A percentile compares a stretch with the other conserved stretches of the same genome.
Conservation (phyloP, 2,113 vertebrate genomes). For the Ellobius talpinus region DNA sequence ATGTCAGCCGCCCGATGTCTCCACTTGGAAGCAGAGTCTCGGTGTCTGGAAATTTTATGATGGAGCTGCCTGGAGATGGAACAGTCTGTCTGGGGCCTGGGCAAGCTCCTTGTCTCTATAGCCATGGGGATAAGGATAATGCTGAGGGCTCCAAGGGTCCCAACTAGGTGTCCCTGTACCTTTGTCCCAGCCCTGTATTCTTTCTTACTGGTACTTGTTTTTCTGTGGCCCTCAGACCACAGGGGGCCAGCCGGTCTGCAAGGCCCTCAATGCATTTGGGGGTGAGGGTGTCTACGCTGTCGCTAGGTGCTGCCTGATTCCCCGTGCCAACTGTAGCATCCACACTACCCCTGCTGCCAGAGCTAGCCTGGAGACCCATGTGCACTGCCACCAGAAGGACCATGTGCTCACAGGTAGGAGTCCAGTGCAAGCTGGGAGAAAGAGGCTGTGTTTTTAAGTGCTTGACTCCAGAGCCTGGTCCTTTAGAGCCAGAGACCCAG, state of each 20-base stretch:
- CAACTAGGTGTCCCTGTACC: accelerated
- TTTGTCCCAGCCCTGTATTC: too few relatives aligned
- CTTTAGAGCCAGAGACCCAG: background rate
- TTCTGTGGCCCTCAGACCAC: constrained; percentile 79
- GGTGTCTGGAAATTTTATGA: background rate
- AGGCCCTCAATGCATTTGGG: constrained; percentile 83
- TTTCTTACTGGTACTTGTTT: background rate
- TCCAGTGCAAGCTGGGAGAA: background rate
- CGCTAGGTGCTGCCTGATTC: constrained; percentile 91
- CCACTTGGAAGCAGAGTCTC: background rate
- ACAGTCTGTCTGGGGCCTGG: background rate
- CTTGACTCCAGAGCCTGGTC: background rate
- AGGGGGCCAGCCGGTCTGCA: constrained; percentile 86
- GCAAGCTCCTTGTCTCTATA: background rate
- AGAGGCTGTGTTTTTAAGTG: too few relatives aligned
- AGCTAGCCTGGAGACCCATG: constrained; percentile 33
- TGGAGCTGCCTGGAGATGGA: background rate
- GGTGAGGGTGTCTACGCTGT: constrained; percentile 88
- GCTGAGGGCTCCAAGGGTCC: background rate
- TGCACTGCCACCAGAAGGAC: constrained; percentile 80
- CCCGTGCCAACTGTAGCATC: constrained; percentile 84
- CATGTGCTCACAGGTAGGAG: constrained; percentile 90
- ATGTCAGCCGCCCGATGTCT: background rate
- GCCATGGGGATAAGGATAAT: accelerated
- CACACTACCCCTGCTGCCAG: constrained; percentile 15